Percentiles rank a stretch among this genome's conserved stretches.
These are phyloP conservation scores for Myzus persicae DNA, from an alignment of 1,140 invertebrate genomes.

Conservation along the genomic window DNA sequence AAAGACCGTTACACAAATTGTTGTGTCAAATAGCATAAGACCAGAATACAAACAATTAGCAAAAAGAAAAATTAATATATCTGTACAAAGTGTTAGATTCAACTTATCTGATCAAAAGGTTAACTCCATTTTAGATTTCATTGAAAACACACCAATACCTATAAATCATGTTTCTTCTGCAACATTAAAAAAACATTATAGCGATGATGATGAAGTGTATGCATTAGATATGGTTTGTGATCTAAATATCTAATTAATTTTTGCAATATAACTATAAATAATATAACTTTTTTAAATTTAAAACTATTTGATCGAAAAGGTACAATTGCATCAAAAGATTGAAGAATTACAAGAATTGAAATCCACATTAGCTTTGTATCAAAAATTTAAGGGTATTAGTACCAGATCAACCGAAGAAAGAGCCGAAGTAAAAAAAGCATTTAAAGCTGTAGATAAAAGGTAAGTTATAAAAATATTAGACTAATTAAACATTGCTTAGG, in stretches of 20 bases:
- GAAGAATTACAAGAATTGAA: conserved; percentile 46
- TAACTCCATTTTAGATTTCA: conserved; percentile 73
- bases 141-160: conserved; percentile 73
- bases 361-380: conserved; percentile 27
- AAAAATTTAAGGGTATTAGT: conserved; percentile 33
- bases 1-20: conserved; percentile 74
- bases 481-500: not conserved
- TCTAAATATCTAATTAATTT: not conserved
- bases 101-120: conserved; percentile 81
- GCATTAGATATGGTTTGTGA: conserved; percentile 20
- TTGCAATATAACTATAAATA: not conserved
- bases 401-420: conserved; percentile 33
- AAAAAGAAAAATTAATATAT: conserved; percentile 80
- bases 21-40: conserved; percentile 79
- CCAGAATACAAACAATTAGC: conserved; percentile 79
- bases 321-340: conserved; percentile 1
- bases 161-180: conserved; percentile 56
- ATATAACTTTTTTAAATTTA: not conserved
- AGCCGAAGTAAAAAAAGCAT: conserved; percentile 56
- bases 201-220: conserved; percentile 31
- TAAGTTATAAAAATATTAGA: not conserved
- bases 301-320: not conserved
- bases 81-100: conserved; percentile 76
- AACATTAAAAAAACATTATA: conserved; percentile 49
- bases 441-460: conserved; percentile 51